Conservation (phyloP, 2,113 vertebrate genomes). For the Amazona vittata region DNA sequence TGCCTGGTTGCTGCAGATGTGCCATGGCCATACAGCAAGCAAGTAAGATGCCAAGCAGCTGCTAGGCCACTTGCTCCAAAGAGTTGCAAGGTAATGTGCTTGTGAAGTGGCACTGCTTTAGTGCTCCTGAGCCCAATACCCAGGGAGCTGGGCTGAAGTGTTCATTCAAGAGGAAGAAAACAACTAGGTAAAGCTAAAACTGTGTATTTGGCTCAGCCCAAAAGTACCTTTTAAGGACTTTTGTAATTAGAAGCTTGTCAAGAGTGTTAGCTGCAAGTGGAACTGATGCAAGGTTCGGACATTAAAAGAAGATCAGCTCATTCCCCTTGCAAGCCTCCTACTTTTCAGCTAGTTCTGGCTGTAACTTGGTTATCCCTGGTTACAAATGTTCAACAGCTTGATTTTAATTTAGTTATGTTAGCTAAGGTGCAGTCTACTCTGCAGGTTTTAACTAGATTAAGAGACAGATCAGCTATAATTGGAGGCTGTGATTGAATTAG, state of each 20-base stretch:
- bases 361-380: slow-evolving; percentile 16
- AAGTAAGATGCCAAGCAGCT: neutral
- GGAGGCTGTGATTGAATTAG: slow-evolving; percentile 60
- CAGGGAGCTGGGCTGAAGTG: neutral
- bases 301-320: neutral
- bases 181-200: neutral
- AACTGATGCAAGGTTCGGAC: neutral
- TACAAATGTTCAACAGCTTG: slow-evolving; percentile 29
- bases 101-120: neutral
- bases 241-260: neutral
- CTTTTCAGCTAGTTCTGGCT: neutral
- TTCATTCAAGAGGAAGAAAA: accelerated
- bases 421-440: neutral
- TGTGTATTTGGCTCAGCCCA: neutral
- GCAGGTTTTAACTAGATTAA: slow-evolving; percentile 60
- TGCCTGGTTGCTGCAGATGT: neutral
- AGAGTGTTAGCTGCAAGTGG: neutral
- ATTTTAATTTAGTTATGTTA: slow-evolving; percentile 25
- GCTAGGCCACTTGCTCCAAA: neutral
- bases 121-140: neutral
- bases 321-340: neutral
- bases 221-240: neutral
- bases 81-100: neutral
- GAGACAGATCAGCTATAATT: slow-evolving; percentile 47
- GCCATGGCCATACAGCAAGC: neutral